A percentile compares a stretch with the other conserved stretches of the same genome.
phyloP scores from a whole-genome alignment of 2,888 invertebrate genomes.

The Eupithecia insigniata region DNA sequence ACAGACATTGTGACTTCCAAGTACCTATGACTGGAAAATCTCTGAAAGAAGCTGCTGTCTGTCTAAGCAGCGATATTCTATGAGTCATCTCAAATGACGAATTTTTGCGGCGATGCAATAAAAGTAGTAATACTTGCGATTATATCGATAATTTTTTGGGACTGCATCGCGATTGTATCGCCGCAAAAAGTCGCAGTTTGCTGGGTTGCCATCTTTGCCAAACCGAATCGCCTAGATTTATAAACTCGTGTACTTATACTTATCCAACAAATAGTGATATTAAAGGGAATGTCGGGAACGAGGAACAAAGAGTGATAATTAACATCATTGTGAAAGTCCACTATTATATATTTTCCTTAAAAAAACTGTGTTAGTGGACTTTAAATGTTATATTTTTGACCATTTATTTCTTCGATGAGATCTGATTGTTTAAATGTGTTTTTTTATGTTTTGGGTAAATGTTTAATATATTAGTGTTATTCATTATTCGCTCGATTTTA shows the following conservation, averaged over 20 bases:
- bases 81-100: not conserved
- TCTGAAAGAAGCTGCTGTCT: not conserved
- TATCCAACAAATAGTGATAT: constrained; percentile 69
- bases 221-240: constrained; percentile 80
- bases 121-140: not conserved
- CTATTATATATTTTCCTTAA: constrained; percentile 30
- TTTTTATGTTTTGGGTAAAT: constrained; percentile 31
- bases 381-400: constrained; percentile 58
- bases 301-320: constrained; percentile 51
- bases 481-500: constrained; percentile 48
- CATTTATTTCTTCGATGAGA: constrained; percentile 64
- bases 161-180: not conserved
- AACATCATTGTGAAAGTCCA: constrained; percentile 61
- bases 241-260: constrained; percentile 80
- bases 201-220: constrained; percentile 45
- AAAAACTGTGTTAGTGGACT: constrained; percentile 38
- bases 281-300: constrained; percentile 72
- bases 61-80: not conserved
- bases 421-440: constrained; percentile 45
- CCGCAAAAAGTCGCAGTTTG: not conserved
- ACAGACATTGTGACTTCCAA: not conserved
- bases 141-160: not conserved
- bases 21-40: not conserved
- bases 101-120: not conserved
- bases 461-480: constrained; percentile 46